phyloP scores from a whole-genome alignment of 2,113 vertebrate genomes.

The Tachysurus fulvidraco region DNA sequence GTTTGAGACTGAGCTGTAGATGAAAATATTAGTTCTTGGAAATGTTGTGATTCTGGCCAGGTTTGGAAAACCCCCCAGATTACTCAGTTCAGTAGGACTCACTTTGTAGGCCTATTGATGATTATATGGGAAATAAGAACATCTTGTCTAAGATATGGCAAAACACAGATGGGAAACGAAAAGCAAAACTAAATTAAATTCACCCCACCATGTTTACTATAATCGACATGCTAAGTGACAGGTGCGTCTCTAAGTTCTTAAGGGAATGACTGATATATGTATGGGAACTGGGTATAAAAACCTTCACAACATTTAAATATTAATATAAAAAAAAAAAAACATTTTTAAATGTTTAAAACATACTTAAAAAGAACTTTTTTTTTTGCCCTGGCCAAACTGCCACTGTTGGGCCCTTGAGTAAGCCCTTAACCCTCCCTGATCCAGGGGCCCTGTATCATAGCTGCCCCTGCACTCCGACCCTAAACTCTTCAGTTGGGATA shows the following conservation, averaged over 20 bases:
- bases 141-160: not conserved
- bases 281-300: no score
- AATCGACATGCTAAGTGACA: not conserved
- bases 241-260: no score
- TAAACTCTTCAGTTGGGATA: not conserved
- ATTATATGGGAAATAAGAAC: not conserved
- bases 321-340: no score
- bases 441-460: no score
- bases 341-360: no score
- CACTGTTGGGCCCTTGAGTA: no score
- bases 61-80: not conserved
- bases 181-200: not conserved
- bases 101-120: not conserved
- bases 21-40: not conserved
- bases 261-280: no score
- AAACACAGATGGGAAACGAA: not conserved
- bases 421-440: no score
- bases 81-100: not conserved
- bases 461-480: no score
- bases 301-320: no score
- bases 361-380: no score
- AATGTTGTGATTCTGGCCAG: not conserved
- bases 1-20: not conserved
- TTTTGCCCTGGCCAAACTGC: no score
- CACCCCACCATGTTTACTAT: not conserved